phyloP scores from a whole-genome alignment of 2,888 invertebrate genomes.

The Polyommatus iphigenia region DNA sequence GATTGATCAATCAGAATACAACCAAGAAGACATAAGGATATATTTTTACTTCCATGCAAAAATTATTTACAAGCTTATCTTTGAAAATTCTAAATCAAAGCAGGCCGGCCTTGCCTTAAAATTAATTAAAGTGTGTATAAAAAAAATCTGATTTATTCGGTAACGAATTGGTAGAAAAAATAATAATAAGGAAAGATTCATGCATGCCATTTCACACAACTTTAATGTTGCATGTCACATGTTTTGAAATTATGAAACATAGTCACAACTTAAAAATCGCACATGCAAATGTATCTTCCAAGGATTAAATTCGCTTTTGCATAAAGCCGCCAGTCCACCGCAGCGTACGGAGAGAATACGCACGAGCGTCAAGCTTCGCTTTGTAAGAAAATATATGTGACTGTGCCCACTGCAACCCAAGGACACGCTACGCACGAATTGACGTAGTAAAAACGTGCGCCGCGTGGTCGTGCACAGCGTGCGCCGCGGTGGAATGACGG shows the following conservation, averaged over 20 bases:
- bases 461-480: too few species aligned
- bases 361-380: too few species aligned
- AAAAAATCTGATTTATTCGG: not conserved
- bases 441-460: too few species aligned
- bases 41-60: slow-evolving; percentile 1
- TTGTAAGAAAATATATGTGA: too few species aligned
- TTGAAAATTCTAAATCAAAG: not conserved
- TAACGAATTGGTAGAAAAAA: not conserved
- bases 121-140: not conserved
- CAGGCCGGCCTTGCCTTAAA: not conserved
- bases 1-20: not conserved
- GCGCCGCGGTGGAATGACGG: too few species aligned
- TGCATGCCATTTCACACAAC: not conserved
- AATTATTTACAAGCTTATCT: not conserved
- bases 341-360: too few species aligned
- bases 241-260: not conserved
- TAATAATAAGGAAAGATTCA: not conserved
- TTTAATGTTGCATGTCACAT: not conserved
- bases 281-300: not conserved
- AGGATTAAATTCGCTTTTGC: not conserved
- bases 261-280: not conserved
- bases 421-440: too few species aligned
- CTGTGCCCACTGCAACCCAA: too few species aligned
- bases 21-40: not conserved
- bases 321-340: too few species aligned